phyloP scores from a whole-genome alignment of 2,797 vertebrate genomes.

The Manis pentadactyla region DNA sequence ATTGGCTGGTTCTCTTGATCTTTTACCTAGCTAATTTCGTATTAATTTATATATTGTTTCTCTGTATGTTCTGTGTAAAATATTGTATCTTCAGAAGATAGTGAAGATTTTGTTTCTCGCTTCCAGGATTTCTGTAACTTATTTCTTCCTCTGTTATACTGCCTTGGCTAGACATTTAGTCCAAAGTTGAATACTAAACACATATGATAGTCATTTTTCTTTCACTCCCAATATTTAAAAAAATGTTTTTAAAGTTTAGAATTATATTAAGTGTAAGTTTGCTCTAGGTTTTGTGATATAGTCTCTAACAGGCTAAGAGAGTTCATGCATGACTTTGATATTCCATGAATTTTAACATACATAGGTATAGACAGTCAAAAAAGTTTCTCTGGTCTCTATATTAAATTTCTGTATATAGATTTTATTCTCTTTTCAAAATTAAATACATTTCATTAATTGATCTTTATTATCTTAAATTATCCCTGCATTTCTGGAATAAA shows the following conservation, averaged over 20 bases:
- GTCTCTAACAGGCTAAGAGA: not conserved
- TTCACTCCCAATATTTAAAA: not conserved
- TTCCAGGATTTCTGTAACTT: not conserved
- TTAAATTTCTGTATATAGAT: not conserved
- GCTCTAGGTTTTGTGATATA: not conserved
- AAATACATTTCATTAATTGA: not conserved
- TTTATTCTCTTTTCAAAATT: conserved; percentile 1
- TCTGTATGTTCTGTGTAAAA: not conserved
- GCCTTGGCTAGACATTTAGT: not conserved
- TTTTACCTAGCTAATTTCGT: not conserved
- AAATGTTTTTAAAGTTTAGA: not conserved
- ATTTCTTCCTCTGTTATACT: not conserved
- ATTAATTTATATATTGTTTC: not conserved
- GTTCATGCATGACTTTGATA: not conserved
- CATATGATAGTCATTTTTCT: not conserved
- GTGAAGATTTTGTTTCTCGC: not conserved
- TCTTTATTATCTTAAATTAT: not conserved
- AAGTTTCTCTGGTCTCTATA: not conserved
- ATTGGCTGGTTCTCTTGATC: not conserved
- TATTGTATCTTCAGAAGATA: not conserved
- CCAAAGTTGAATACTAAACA: not conserved
- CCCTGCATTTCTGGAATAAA: not conserved
- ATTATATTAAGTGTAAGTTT: not conserved
- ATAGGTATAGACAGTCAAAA: not conserved
- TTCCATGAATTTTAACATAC: not conserved